Base-by-base conservation (phyloP, 2,113 vertebrate genomes). In the Athene cunicularia region DNA sequence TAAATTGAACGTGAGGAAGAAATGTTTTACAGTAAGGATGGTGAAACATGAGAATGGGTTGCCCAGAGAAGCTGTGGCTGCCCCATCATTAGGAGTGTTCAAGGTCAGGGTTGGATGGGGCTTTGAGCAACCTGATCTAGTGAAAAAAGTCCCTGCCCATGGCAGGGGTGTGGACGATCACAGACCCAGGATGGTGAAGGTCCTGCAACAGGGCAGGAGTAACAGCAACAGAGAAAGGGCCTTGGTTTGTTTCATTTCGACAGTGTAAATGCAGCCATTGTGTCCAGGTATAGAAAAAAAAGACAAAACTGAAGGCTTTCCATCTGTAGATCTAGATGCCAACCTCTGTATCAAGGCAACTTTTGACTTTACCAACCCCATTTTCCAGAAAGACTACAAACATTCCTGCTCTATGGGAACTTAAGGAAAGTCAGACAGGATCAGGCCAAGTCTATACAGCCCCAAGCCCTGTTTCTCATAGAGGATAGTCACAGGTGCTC, bases 401-500 rank as follows among this genome's bases (percentile, higher is more conserved):
- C 18, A 20, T 64, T 43, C 16, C 33, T 58, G 20, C 14, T 59
- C 4, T 47, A 21, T 22, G 37, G 58, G 41, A 58, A 63, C 23
- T 83, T 16, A 32, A 52, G 45, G 52, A 52, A 58, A 76, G 10
- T 12, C n/a, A 12, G 13, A 28, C 9, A 37, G 9, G 37, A 52
- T 64, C 30, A 56, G 35, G 23, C 2, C 32, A 71, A 84, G 2
- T 23, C 22, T 14, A 0, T 14, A 6, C 30, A 59, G 30, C 21
- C 19, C 2, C 4, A 27, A 23, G 12, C 7, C 0, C 33, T 23
- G 1, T 53, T 87, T 93, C 26, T 28, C 60, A 12, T 0, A 8
- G 26, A 41, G 20, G 12, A 35, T 3, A 60, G 12, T 43, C 13
- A 3, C 58, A 28, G 26, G 18, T 35, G 9, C 20, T 63, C 1